A percentile compares a stretch with the other conserved stretches of the same genome.
phyloP scores from a whole-genome alignment of 2,113 vertebrate species.

The Noctilio leporinus region DNA sequence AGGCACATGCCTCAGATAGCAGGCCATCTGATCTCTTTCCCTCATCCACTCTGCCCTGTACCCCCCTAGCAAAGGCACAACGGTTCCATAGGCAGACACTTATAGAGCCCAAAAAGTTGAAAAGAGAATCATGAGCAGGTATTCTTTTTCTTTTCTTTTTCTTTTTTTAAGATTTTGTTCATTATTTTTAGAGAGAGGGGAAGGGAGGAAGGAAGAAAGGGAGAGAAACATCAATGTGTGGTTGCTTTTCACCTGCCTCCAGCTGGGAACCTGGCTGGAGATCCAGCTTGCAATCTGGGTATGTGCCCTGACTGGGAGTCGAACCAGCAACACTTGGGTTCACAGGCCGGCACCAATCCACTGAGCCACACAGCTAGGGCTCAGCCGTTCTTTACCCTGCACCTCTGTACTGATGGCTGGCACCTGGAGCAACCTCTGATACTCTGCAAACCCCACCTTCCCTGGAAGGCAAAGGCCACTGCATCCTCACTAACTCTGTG shows the following conservation, averaged over 20 bases:
- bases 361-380: too few relatives aligned
- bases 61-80: neutral
- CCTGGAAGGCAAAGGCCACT: neutral
- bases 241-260: too few relatives aligned
- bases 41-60: neutral
- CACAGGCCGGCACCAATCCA: too few relatives aligned
- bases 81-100: neutral
- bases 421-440: neutral
- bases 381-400: neutral
- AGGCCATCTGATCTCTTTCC: conserved; percentile 34
- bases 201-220: too few relatives aligned
- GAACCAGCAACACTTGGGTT: too few relatives aligned
- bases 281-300: too few relatives aligned
- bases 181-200: too few relatives aligned
- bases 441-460: neutral
- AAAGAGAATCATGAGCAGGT: neutral
- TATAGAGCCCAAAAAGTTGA: conserved; percentile 43
- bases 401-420: neutral
- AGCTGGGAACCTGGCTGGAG: too few relatives aligned
- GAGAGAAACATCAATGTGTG: too few relatives aligned
- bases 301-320: too few relatives aligned
- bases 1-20: conserved; percentile 29
- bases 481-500: neutral
- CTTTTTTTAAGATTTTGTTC: too few relatives aligned
- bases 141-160: too few relatives aligned